Conservation (phyloP, 2,888 invertebrate species). For the Eupeodes luniger region DNA sequence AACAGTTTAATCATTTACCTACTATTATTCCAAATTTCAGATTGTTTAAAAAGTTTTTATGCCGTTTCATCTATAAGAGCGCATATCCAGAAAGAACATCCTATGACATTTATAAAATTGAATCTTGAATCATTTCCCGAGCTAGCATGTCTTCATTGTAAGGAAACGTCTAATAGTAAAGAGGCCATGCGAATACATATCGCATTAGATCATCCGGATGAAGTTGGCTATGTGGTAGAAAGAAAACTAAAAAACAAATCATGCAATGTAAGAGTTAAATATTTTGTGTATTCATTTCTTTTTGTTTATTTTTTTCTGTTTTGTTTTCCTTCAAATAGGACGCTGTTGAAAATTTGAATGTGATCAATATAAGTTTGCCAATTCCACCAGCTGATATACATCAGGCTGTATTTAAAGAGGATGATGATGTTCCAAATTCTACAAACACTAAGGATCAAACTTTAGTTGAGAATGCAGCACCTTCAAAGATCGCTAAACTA, state of each 20-base stretch:
- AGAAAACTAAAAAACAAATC: constrained; percentile 20
- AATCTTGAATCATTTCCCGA: neutral
- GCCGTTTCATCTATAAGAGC: constrained; percentile 32
- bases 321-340: constrained; percentile 38
- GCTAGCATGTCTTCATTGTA: constrained; percentile 51
- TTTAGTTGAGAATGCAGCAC: neutral
- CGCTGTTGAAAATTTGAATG: constrained; percentile 36
- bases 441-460: neutral
- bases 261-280: constrained; percentile 32
- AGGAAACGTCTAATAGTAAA: constrained; percentile 22
- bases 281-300: neutral
- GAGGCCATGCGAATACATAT: constrained; percentile 36
- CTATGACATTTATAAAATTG: neutral
- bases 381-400: constrained; percentile 2
- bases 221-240: constrained; percentile 38
- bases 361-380: constrained; percentile 22
- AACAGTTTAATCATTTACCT: no score
- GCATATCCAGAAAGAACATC: constrained; percentile 47
- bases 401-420: neutral
- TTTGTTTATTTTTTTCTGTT: neutral
- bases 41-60: constrained; percentile 45
- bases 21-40: constrained; percentile 10
- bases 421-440: neutral
- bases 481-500: neutral
- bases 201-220: constrained; percentile 56